Base-by-base conservation (phyloP, 2,113 vertebrate species). In the Abramis brama region DNA sequence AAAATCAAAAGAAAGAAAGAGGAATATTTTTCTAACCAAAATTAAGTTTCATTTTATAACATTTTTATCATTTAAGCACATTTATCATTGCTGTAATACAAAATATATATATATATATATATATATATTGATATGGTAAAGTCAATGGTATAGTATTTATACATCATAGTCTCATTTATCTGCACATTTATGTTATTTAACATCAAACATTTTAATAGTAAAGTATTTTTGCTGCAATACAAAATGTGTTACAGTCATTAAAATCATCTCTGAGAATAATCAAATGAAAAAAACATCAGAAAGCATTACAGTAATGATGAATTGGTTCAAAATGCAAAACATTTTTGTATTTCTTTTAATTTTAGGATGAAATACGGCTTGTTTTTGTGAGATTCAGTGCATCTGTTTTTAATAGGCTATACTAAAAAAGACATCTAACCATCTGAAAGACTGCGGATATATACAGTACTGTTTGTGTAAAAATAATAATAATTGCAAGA, bases 401-500 rank as follows among this genome's bases (percentile, higher is more conserved):
- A 79, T 79, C 21, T 79, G 68, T n/a, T 79, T 79, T 25, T n/a
- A 39, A 79, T 79, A 39, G 39, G 6, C 39, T 39, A 43, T 25
- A 43, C 39, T 25, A 23, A 55, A 77, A 30, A 59, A 79, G n/a
- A 78, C 52, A 79, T 60, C 33, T 79, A 79, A 23, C 17, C 52
- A 60, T 78, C 33, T 6, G 55, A 59, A 59, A 36, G 27, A 78
- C 9, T 39, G 6, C 11, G 21, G 17, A 78, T 55, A 52, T 25
- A 27, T 27, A 59, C 10, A 39, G 23, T 17, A 15, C 12, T 2
- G 55, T 62, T 36, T 30, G 30, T 60, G 36, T 55, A 43, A 43
- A 52, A 71, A 74, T 52, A 78, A 78, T 79, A 62, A 79, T 62
- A 83, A 73, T 52, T 71, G 52, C 36, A 57, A 83, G 17, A 57